Percentiles rank a stretch among this genome's conserved stretches.
Evolutionary conservation across 2,113 vertebrate genomes (phyloP).

Genomic region (Pseudolaguvia tuberculata): DNA sequence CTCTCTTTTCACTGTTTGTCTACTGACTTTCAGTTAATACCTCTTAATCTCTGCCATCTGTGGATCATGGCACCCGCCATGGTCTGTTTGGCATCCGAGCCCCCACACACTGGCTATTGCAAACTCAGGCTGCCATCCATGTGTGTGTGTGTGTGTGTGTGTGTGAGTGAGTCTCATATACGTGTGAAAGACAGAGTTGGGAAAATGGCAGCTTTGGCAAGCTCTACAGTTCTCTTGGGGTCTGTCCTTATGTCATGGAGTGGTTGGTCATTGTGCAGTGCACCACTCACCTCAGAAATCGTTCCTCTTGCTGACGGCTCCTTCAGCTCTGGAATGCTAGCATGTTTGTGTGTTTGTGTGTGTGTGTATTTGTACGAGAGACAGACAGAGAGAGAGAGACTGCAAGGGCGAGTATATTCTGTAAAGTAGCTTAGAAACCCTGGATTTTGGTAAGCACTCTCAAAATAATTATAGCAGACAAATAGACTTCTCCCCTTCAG

Average conservation of each 20-base stretch:
- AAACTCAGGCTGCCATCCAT: conserved; percentile 24
- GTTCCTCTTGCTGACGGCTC: conserved; percentile 19
- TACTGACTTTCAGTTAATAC: conserved; percentile 31
- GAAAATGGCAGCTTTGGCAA: conserved; percentile 15
- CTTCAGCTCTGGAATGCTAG: conserved; percentile 24
- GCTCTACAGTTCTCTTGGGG: conserved; percentile 5
- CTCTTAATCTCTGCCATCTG: conserved; percentile 42
- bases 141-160: conserved; percentile 13
- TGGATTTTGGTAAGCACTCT: conserved; percentile 11
- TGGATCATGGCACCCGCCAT: conserved; percentile 15
- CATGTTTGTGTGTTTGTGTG: not conserved
- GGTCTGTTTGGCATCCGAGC: conserved; percentile 19
- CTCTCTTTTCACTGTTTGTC: conserved; percentile 11
- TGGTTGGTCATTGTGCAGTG: conserved; percentile 9
- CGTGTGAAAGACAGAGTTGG: conserved; percentile 15
- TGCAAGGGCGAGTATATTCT: not conserved
- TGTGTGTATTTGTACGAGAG: not conserved
- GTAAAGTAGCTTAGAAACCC: conserved; percentile 11
- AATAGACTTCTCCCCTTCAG: not conserved
- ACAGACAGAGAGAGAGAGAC: not conserved
- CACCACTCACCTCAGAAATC: conserved; percentile 11
- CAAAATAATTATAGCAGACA: conserved; percentile 28
- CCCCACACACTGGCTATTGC: conserved; percentile 24
- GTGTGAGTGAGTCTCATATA: conserved; percentile 18
- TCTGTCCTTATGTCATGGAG: not conserved